Evolutionary conservation across 2,888 invertebrate genomes (phyloP), one percentile per base, ranked within the genome.

Genomic region (Pardosa pseudoannulata): DNA sequence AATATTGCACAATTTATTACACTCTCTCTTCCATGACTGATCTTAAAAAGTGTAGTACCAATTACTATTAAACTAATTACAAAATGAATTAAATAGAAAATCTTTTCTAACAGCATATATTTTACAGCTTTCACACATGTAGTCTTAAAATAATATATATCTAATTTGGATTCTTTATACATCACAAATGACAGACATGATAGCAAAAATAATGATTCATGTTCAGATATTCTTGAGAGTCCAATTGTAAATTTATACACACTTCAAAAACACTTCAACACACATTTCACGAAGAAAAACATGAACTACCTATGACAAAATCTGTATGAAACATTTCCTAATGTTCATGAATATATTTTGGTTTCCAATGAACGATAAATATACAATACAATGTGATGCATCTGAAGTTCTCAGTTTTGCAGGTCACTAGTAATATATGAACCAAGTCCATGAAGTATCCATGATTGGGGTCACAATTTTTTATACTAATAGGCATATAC

Each of bases 391-490:
- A 56, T 56, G 23, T 23, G 19, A 56, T 56, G 23, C 11, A 56
- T 16, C 23, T 19, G 23, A 36, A 56, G 11, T 23, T 56, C 23
- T 23, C 23, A 56, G 56, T 23, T 56, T 56, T 56, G 56, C 56
- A 56, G 56, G 56, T 29, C 56, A 56, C 56, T 56, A 56, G 23
- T 56, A 56, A 56, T 64, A 82, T 67, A 71, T 87, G 80, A 87
- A 87, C 75, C 74, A 41, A 85, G 79, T 72, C 80, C 80, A 28
- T n/a, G 56, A 79, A 73, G 75, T 72, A 87, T 80, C 79, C 85
- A 79, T 79, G 79, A 73, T 72, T 13, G 65, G 72, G 56, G 56
- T 23, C 56, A 56, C 19, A 23, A 56, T 6, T 7, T 56, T 56
- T 19, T 16, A 23, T 19, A 23, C 56, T 56, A 2, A 56, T 23